A percentile compares a stretch with the other conserved stretches of the same genome.
phyloP scores from a whole-genome alignment of 1,140 invertebrate genomes.

The Pogonognathellus flavescens region DNA sequence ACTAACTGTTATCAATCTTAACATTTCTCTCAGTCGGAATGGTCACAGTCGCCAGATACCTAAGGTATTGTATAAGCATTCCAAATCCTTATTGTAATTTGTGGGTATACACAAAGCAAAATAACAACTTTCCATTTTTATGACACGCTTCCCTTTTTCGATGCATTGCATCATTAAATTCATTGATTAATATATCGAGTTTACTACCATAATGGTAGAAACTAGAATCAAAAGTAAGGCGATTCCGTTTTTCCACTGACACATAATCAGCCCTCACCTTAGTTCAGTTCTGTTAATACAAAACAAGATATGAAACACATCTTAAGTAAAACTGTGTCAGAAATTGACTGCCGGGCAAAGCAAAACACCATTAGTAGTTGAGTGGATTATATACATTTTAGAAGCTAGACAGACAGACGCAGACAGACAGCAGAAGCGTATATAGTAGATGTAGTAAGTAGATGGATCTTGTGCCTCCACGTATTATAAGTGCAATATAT shows the following conservation, averaged over 20 bases:
- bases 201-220: neutral
- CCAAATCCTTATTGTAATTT: neutral
- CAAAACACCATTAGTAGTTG: slow-evolving; percentile 20
- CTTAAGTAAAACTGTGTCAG: slow-evolving; percentile 41
- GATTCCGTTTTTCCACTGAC: slow-evolving; percentile 22
- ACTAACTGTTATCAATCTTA: too few species aligned
- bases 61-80: neutral
- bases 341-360: slow-evolving; percentile 43
- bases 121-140: slow-evolving; percentile 13
- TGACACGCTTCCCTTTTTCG: slow-evolving; percentile 1
- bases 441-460: slow-evolving; percentile 1
- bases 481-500: neutral
- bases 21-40: too few species aligned
- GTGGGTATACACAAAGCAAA: neutral
- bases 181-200: neutral
- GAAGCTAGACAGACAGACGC: slow-evolving; percentile 23
- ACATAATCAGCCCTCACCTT: slow-evolving; percentile 6
- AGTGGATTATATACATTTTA: slow-evolving; percentile 19
- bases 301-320: slow-evolving; percentile 34
- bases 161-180: neutral
- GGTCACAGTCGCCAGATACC: too few species aligned
- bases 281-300: neutral
- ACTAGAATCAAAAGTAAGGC: slow-evolving; percentile 19
- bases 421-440: slow-evolving; percentile 8
- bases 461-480: neutral